These are phyloP conservation scores for Galbula dea DNA, from an alignment of 2,113 vertebrate genomes.

Conservation along the genomic window DNA sequence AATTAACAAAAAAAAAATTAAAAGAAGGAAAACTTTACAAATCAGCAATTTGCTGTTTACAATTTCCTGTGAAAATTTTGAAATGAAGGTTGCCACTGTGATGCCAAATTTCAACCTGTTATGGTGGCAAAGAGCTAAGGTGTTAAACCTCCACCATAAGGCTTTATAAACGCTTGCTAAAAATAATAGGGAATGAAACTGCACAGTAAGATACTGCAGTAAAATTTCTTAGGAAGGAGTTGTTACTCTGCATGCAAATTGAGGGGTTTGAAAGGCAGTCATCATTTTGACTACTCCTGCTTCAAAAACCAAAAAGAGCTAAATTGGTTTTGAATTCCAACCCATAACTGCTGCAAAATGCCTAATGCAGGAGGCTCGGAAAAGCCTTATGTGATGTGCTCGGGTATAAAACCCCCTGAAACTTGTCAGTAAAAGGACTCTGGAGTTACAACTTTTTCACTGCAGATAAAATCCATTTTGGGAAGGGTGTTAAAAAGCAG, in stretches of 20 bases:
- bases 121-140: conserved; percentile 40
- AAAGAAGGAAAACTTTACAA: conserved; percentile 59
- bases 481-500: not conserved
- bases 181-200: conserved; percentile 64
- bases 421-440: not conserved
- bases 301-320: not conserved
- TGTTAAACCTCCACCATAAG: conserved; percentile 53
- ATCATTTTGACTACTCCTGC: not conserved
- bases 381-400: not conserved
- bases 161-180: conserved; percentile 52
- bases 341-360: not conserved
- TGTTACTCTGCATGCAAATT: conserved; percentile 22
- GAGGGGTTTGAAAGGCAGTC: not conserved
- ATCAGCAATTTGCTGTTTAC: conserved; percentile 45
- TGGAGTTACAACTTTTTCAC: not conserved
- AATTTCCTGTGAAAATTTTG: conserved; percentile 47
- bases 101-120: conserved; percentile 55
- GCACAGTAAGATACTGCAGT: conserved; percentile 19
- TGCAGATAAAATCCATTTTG: not conserved
- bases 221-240: conserved; percentile 37
- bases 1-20: conserved; percentile 39
- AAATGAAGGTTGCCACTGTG: conserved; percentile 39
- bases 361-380: not conserved
- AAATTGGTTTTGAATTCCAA: not conserved
- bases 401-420: not conserved